Conservation (phyloP, 2,113 vertebrate species). For the Laticauda colubrina region DNA sequence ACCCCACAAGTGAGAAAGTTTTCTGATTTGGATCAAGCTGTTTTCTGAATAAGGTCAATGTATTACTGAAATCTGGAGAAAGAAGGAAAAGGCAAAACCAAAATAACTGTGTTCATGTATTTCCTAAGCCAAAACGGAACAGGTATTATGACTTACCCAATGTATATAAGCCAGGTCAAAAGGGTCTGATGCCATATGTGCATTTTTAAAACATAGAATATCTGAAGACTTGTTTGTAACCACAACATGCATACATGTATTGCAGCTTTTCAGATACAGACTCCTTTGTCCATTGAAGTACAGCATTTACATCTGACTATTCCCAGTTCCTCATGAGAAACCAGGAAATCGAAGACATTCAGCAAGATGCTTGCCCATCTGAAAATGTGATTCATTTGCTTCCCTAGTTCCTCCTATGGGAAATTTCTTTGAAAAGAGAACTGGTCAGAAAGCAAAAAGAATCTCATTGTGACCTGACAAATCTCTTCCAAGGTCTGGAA, state of each 20-base stretch:
- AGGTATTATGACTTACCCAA: not conserved
- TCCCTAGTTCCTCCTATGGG: slow-evolving; percentile 66
- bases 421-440: slow-evolving; percentile 48
- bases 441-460: slow-evolving; percentile 52
- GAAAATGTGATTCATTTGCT: slow-evolving; percentile 48
- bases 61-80: not conserved
- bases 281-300: slow-evolving; percentile 6
- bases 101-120: not conserved
- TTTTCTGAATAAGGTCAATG: not conserved
- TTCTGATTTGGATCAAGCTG: not conserved
- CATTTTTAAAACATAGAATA: slow-evolving; percentile 7
- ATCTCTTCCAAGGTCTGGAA: slow-evolving; percentile 46
- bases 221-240: not conserved
- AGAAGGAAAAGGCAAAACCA: not conserved
- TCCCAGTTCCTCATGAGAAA: slow-evolving; percentile 2
- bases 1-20: not conserved
- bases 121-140: not conserved
- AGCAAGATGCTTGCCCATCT: slow-evolving; percentile 26
- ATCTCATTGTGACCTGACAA: slow-evolving; percentile 35
- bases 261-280: not conserved
- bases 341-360: slow-evolving; percentile 24
- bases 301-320: not conserved
- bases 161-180: not conserved
- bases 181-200: not conserved
- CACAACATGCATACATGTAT: not conserved